These are phyloP conservation scores for Merluccius polli DNA, from an alignment of 2,797 vertebrate genomes.

Conservation along the genomic window DNA sequence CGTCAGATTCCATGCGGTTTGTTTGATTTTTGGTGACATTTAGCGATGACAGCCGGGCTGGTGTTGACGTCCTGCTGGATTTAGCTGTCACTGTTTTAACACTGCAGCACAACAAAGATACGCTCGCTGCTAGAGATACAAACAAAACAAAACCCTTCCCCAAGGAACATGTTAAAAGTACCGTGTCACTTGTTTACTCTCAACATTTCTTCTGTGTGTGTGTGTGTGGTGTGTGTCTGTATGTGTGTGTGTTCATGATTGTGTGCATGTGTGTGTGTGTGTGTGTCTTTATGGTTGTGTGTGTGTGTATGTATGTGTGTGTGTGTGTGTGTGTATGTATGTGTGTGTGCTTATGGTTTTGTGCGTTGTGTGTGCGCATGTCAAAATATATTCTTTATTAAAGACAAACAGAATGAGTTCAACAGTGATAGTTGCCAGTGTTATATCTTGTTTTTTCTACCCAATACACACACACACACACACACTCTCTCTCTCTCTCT, in stretches of 20 bases:
- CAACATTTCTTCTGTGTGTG: neutral
- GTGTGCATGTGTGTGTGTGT: neutral
- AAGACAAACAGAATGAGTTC: neutral
- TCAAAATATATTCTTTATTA: constrained; percentile 1
- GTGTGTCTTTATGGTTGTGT: neutral
- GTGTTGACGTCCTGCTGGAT: neutral
- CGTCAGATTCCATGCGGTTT: neutral
- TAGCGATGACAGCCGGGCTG: neutral
- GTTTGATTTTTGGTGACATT: constrained; percentile 8
- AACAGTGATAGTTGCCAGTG: neutral
- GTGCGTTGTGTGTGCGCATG: neutral
- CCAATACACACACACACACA: neutral
- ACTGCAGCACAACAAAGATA: neutral
- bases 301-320: neutral
- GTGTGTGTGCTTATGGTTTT: neutral
- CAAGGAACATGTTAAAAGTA: neutral
- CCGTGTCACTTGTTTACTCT: neutral
- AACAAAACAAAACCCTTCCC: constrained; percentile 4
- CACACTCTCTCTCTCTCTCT: neutral
- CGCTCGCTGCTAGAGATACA: neutral
- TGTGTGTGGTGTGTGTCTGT: no score
- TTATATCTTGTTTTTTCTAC: neutral
- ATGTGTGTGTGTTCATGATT: neutral
- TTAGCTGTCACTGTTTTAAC: neutral
- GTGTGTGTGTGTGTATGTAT: neutral